Conservation (phyloP, 2,888 invertebrate species). For the Heliconius aoede region DNA sequence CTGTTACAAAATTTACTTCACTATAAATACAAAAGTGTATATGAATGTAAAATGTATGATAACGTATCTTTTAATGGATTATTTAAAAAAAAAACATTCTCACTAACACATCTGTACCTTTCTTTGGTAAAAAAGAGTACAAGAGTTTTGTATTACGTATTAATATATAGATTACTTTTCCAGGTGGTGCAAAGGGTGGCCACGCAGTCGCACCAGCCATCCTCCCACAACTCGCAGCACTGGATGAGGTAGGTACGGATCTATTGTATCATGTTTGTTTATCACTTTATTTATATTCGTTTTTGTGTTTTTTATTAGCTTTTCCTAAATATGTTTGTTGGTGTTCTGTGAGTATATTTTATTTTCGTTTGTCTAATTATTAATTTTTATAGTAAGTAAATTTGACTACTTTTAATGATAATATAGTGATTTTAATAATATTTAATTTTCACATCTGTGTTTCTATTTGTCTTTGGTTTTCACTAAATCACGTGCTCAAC, state of each 20-base stretch:
- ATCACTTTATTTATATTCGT: background rate
- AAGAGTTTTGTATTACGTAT: too few species aligned
- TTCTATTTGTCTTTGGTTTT: background rate
- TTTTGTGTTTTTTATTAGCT: background rate
- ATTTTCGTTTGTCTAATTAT: background rate
- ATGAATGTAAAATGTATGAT: too few species aligned
- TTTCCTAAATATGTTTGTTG: background rate
- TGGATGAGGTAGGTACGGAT: constrained; percentile 78
- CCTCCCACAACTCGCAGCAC: constrained; percentile 68
- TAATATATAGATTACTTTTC: too few species aligned
- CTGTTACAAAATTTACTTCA: too few species aligned
- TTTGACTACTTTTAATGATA: background rate
- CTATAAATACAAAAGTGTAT: too few species aligned
- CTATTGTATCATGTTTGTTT: constrained; percentile 21
- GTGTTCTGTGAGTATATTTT: constrained; percentile 5
- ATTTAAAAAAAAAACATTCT: too few species aligned
- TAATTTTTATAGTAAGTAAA: too few species aligned
- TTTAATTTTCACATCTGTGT: background rate
- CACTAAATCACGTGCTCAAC: background rate
- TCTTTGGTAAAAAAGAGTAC: too few species aligned
- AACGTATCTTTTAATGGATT: too few species aligned
- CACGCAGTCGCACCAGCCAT: constrained; percentile 70
- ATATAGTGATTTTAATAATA: background rate
- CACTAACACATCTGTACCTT: too few species aligned
- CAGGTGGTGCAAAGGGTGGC: constrained; percentile 81